phyloP scores from a whole-genome alignment of 2,113 vertebrate genomes.

The Seriola rivoliana region DNA sequence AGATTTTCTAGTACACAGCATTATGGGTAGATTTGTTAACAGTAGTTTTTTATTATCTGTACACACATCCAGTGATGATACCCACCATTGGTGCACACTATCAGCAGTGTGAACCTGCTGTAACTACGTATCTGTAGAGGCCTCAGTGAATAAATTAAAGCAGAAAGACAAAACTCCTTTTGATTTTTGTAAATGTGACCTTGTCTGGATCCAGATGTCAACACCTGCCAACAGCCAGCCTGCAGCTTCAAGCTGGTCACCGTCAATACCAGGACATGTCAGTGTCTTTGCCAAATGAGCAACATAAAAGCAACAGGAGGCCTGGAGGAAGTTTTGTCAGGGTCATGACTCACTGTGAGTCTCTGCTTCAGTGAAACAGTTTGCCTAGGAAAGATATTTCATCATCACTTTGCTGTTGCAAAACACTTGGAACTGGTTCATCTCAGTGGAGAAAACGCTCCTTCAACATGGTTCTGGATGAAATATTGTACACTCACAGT shows the following conservation, averaged over 20 bases:
- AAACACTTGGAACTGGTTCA: constrained; percentile 24
- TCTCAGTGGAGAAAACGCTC: not conserved
- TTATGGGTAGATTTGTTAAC: too few species aligned
- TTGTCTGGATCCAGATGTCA: not conserved
- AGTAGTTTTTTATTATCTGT: too few species aligned
- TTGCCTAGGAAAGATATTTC: constrained; percentile 41
- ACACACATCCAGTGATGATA: too few species aligned
- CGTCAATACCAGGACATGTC: not conserved
- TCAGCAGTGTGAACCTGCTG: too few species aligned
- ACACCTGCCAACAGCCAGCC: not conserved
- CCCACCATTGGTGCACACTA: too few species aligned
- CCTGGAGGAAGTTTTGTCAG: not conserved
- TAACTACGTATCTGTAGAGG: too few species aligned
- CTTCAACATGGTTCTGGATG: not conserved
- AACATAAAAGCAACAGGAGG: not conserved
- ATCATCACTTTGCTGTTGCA: constrained; percentile 34
- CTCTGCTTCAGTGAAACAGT: not conserved
- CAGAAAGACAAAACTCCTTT: not conserved
- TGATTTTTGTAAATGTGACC: not conserved
- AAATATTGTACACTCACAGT: not conserved
- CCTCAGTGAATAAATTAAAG: too few species aligned
- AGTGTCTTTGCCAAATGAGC: constrained; percentile 9
- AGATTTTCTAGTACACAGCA: too few species aligned
- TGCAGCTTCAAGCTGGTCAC: not conserved
- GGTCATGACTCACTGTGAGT: constrained; percentile 18